Evolutionary conservation across 2,797 vertebrate species (phyloP), one percentile per base, ranked within the genome.

Genomic region (Pseudochromis fuscus): DNA sequence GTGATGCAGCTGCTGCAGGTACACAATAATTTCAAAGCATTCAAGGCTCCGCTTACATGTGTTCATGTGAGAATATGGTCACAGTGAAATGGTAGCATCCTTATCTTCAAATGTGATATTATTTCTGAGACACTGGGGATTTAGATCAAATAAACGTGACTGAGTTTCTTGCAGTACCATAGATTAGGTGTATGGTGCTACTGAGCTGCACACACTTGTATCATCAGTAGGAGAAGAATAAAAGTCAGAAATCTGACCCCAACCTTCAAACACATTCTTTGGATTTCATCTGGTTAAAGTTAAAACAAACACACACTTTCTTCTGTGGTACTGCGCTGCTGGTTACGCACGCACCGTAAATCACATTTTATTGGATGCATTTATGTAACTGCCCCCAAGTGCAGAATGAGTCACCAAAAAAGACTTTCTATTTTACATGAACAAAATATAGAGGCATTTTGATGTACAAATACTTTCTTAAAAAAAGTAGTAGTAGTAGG

Each of bases 1-100:
- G 97, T 99, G 77, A 94, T 99, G 77, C 97, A 98, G 83, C 92
- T 99, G 68, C 93, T 99, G 86, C 98, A 99, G 97, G 98, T 99
- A 83, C 37, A 53, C 10, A 49, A 16, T 38, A 12, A 7, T 38
- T n/a, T n/a, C n/a, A n/a, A n/a, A n/a, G n/a, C n/a, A n/a, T n/a
- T n/a, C n/a, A n/a, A n/a, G 33, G 13, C 11, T 35, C 13, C 13
- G 16, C 4, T 1, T 13, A 37, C 33, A 37, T 37, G 33, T 37
- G 33, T 13, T 3, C 33, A 12, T 37, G 33, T 15, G 11, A 37
- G 12, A 37, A 12, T 37, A 12, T 15, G 4, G 15, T 37, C 12
- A 13, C n/a, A n/a, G n/a, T n/a, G n/a, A n/a, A n/a, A n/a, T n/a
- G n/a, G n/a, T n/a, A n/a, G n/a, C n/a, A n/a, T n/a, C n/a, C n/a